Evolutionary conservation across 2,888 invertebrate genomes (phyloP).

Genomic region (Tillus elongatus): DNA sequence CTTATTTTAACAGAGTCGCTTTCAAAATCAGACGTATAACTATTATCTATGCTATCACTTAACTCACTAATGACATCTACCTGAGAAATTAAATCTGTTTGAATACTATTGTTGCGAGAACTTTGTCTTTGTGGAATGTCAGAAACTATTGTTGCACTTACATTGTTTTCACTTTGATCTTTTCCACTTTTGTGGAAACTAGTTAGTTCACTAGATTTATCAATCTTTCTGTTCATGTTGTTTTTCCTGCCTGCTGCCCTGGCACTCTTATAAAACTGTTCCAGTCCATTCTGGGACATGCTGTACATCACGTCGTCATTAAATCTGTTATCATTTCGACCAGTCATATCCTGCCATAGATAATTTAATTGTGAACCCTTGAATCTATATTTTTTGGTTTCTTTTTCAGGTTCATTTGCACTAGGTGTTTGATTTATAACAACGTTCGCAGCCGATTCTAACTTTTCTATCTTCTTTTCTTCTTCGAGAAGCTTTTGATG

Average conservation of each 20-base stretch:
- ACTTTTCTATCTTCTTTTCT: constrained; percentile 44
- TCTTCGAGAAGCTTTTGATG: constrained; percentile 47
- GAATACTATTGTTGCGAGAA: not conserved
- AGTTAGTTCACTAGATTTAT: no score
- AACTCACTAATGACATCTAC: constrained; percentile 12
- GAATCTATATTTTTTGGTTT: constrained; percentile 22
- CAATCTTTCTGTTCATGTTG: no score
- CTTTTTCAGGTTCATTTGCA: constrained; percentile 13
- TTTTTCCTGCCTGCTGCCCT: no score
- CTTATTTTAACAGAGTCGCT: constrained; percentile 16
- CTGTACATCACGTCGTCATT: constrained; percentile 36
- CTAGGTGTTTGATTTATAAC: constrained; percentile 30
- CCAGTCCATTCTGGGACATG: constrained; percentile 39
- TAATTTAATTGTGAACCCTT: constrained; percentile 41
- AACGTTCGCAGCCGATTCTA: constrained; percentile 41
- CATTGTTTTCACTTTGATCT: no score
- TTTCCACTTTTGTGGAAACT: constrained; percentile 6
- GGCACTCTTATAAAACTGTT: constrained; percentile 42
- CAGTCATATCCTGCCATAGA: constrained; percentile 42
- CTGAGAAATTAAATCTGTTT: not conserved
- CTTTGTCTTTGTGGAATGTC: not conserved
- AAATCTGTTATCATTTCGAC: constrained; percentile 38
- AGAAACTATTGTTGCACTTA: not conserved
- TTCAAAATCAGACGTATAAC: constrained; percentile 29
- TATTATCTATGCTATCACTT: constrained; percentile 10